Base-by-base conservation (phyloP, 2,797 vertebrate species). In the Enteromius afrohamiltoni region DNA sequence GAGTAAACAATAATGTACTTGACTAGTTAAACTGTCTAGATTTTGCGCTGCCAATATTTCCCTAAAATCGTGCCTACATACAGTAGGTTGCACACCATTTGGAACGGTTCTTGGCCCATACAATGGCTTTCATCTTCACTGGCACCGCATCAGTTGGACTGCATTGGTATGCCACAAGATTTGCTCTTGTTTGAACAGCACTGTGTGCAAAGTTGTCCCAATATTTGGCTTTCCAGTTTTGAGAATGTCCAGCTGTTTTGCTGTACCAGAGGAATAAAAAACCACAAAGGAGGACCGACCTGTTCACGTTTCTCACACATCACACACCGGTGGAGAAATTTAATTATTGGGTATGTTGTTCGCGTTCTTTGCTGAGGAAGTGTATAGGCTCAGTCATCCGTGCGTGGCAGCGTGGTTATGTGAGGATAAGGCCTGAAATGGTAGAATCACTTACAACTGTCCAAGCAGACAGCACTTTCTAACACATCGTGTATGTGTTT, bases 211-310 rank as follows among this genome's bases (percentile, higher is more conserved):
- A 86, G 85, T 77, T 79, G 68, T 51, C 77, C 70, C 45, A 84
- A 79, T 82, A 86, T 88, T 86, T 84, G 69, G 42, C 69, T 26
- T 45, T 34, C 29, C 49, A 58, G 75, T 83, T 85, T 76, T 73
- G 53, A 75, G 79, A 71, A 79, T 75, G 70, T 77, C 69, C 53
- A 78, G 73, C 84, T 81, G 67, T 77, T 77, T 68, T 62, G 58
- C 8, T 1, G 29, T 42, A 75, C 5, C 47, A 47, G 42, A 65
- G 73, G 49, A 83, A 58, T 67, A 73, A 60, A 83, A 47, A 74
- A 65, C 58, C 14, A 10, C 40, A 37, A 6, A 76, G 31, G 55
- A 40, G 73, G 70, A 29, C 55, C 19, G 3, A 69, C 13, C 58
- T 2, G 7, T 42, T 47, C 31, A 31, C 34, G 2, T 69, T 78